A percentile compares a stretch with the other conserved stretches of the same genome.
phyloP scores from a whole-genome alignment of 92 coral and sea anemone genomes.

The Muricea muricata region DNA sequence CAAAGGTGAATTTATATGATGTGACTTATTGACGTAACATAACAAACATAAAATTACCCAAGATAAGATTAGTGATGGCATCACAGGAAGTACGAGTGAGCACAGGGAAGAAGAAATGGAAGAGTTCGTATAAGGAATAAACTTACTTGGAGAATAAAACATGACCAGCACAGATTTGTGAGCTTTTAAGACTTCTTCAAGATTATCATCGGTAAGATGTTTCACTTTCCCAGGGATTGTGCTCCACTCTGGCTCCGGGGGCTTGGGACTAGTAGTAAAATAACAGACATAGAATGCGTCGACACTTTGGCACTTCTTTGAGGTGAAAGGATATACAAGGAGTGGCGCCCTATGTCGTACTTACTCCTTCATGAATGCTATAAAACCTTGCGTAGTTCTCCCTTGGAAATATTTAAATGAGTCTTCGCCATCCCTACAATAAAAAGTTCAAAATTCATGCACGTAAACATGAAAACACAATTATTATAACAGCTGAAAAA shows the following conservation, averaged over 20 bases:
- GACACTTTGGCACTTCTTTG: too few species aligned
- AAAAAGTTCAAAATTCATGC: background rate
- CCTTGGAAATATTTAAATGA: conserved; percentile 75
- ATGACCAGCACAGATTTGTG: conserved; percentile 93
- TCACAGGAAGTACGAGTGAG: background rate
- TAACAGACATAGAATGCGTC: background rate
- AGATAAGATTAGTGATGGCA: too few species aligned
- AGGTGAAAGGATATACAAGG: too few species aligned
- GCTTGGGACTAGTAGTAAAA: conserved; percentile 54
- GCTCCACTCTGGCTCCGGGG: conserved; percentile 90
- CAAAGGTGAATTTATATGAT: too few species aligned
- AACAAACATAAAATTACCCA: too few species aligned
- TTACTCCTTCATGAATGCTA: conserved; percentile 92
- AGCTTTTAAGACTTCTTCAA: conserved; percentile 70
- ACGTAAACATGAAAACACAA: background rate
- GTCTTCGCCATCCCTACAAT: conserved; percentile 79
- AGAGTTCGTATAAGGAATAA: background rate
- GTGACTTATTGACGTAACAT: too few species aligned
- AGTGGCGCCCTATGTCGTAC: conserved; percentile 1
- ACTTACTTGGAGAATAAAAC: conserved; percentile 99
- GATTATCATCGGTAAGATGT: conserved; percentile 82
- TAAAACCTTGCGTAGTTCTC: conserved; percentile 73
- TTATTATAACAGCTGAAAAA: background rate
- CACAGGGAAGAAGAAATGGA: background rate
- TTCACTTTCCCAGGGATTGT: conserved; percentile 84